Evolutionary conservation across 2,797 vertebrate genomes (phyloP), one percentile per base, ranked within the genome.

Genomic region (Xenopus petersii): DNA sequence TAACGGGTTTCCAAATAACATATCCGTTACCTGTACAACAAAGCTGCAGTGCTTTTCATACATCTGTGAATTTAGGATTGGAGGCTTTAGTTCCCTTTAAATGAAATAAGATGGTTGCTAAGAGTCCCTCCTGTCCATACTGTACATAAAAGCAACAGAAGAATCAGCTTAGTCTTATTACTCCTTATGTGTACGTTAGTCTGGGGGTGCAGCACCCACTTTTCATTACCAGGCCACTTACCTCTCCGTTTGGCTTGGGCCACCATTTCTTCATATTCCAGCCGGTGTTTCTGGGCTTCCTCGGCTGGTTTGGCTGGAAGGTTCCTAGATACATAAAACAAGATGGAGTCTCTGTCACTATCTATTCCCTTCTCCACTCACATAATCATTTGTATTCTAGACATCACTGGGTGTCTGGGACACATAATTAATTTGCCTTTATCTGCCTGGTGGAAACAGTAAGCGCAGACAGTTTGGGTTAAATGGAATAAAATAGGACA

Each of bases 181-280:
- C 16, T 5, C 9, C 15, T 51, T 51, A 10, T 15, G 3, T 51
- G 54, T 3, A 56, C 54, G 17, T 17, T 15, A 56, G 54, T 10
- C 54, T 56, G n/a, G 13, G 26, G 54, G 9, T 56, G 3, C 54
- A 56, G 13, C 13, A 56, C 17, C 12, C n/a, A 5, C 4, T 16
- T 56, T 16, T 3, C 13, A 2, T 56, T 5, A 16, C 16, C 54
- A 16, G n/a, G 5, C 2, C 12, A 47, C 62, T 84, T 64, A 90
- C 95, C 95, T 93, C 93, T 93, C 84, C 95, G 97, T 87, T 95
- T 97, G 24, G 93, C 96, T 89, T 94, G 95, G 54, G 92, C 94
- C 87, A 98, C 96, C 95, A 98, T 98, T 83, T 97, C 95, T 80
- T 97, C 96, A 83, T 98, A 98, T 82, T 98, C 94, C 69, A 95